These are phyloP conservation scores for Glyptemys insculpta DNA, from an alignment of 2,797 vertebrate species.

Conservation along the genomic window DNA sequence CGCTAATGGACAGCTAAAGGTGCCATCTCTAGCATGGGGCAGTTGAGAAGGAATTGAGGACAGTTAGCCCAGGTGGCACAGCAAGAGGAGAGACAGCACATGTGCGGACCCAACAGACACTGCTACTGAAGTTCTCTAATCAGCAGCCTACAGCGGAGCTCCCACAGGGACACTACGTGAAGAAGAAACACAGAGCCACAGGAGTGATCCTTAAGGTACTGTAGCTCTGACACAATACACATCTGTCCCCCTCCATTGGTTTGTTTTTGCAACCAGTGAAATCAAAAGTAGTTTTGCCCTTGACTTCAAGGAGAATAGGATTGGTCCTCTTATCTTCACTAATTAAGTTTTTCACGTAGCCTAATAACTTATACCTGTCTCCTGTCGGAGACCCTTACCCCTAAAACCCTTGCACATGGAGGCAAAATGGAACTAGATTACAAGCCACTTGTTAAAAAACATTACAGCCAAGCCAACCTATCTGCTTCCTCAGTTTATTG, in stretches of 20 bases:
- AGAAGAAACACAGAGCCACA: not conserved
- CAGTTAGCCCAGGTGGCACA: too few relatives aligned
- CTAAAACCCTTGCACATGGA: not conserved
- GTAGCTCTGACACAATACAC: not conserved
- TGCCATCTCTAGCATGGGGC: too few relatives aligned
- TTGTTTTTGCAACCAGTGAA: not conserved
- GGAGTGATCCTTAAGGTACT: not conserved
- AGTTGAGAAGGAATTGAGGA: too few relatives aligned
- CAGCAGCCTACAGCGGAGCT: too few relatives aligned
- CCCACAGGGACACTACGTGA: too few relatives aligned
- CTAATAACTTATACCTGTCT: not conserved
- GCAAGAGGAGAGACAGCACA: too few relatives aligned
- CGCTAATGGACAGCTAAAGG: too few relatives aligned
- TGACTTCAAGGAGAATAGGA: not conserved
- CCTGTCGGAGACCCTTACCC: not conserved
- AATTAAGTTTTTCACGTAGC: not conserved
- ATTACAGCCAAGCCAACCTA: not conserved
- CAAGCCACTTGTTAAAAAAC: not conserved
- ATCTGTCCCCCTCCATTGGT: not conserved
- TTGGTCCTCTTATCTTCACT: not conserved
- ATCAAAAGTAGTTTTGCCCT: too few relatives aligned
- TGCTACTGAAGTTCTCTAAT: too few relatives aligned
- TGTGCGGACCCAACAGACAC: too few relatives aligned
- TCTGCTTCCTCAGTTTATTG: too few relatives aligned
- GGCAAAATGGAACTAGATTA: not conserved